A percentile compares a stretch with the other conserved stretches of the same genome.
Evolutionary conservation across 2,113 vertebrate genomes (phyloP).

Genomic region (Tiliqua scincoides): DNA sequence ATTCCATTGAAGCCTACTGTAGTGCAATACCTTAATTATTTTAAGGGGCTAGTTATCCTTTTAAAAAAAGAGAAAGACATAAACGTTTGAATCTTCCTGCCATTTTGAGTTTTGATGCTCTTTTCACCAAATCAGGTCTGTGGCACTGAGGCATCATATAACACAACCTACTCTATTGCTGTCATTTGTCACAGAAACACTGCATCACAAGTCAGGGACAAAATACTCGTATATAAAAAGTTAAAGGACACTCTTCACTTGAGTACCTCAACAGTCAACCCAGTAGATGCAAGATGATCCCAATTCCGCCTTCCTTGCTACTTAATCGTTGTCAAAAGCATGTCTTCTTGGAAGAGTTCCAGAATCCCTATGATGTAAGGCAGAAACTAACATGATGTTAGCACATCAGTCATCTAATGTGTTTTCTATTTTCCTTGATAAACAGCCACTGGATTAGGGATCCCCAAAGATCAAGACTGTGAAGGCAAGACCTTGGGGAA

Average conservation of each 20-base stretch:
- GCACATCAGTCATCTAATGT: too few species aligned
- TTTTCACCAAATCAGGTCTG: constrained; percentile 7
- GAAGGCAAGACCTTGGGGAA: too few species aligned
- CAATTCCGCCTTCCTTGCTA: background rate
- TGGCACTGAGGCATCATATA: background rate
- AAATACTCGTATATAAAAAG: background rate
- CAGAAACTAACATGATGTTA: too few species aligned
- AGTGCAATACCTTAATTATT: background rate
- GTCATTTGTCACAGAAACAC: background rate
- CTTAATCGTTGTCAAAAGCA: background rate
- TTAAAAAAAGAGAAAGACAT: background rate
- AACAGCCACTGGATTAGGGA: too few species aligned
- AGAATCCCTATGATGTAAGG: too few species aligned
- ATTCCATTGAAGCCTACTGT: background rate
- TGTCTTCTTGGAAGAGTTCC: too few species aligned
- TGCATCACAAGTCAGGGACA: background rate
- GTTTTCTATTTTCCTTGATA: too few species aligned
- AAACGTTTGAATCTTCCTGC: too few species aligned
- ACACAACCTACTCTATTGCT: background rate
- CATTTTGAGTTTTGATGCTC: background rate
- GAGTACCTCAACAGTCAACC: background rate
- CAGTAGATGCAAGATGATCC: background rate
- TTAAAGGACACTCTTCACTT: background rate
- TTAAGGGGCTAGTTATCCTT: background rate
- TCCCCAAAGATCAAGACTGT: too few species aligned